Evolutionary conservation across 2,797 vertebrate genomes (phyloP).

Genomic region (Tokudaia tokunoshimensis): DNA sequence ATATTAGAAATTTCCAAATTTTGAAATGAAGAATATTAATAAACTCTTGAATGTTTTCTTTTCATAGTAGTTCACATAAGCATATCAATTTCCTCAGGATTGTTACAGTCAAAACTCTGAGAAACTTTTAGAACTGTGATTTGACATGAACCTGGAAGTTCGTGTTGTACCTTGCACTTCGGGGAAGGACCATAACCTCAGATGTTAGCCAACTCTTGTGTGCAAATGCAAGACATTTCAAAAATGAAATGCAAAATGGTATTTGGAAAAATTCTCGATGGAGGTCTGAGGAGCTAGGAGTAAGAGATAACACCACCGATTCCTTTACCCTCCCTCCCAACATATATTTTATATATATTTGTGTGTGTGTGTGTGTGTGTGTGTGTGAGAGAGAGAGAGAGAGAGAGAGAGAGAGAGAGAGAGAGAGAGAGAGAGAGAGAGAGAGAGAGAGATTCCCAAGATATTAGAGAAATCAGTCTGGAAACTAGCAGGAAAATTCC

Average conservation of each 20-base stretch:
- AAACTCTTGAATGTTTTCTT: slow-evolving; percentile 63
- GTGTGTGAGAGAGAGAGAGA: background rate
- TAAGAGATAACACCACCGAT: background rate
- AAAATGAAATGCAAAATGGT: slow-evolving; percentile 5
- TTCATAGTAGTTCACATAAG: slow-evolving; percentile 59
- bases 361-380: background rate
- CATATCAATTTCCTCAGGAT: slow-evolving; percentile 32
- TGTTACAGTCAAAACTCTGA: slow-evolving; percentile 38
- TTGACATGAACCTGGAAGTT: slow-evolving; percentile 70
- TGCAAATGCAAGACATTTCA: slow-evolving; percentile 18
- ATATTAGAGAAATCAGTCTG: background rate
- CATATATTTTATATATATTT: background rate
- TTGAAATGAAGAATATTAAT: slow-evolving; percentile 4
- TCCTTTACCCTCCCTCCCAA: background rate
- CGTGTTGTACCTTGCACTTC: slow-evolving; percentile 43
- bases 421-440: background rate
- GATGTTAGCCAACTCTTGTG: background rate
- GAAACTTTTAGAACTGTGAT: slow-evolving; percentile 73
- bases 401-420: background rate
- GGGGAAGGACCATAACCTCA: slow-evolving; percentile 6
- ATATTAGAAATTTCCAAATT: background rate
- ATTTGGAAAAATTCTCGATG: background rate
- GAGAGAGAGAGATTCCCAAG: background rate
- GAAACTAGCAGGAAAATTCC: background rate
- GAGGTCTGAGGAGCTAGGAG: background rate